These are phyloP conservation scores for Epicampocera succincta DNA, from an alignment of 2,888 invertebrate genomes.

Conservation along the genomic window DNA sequence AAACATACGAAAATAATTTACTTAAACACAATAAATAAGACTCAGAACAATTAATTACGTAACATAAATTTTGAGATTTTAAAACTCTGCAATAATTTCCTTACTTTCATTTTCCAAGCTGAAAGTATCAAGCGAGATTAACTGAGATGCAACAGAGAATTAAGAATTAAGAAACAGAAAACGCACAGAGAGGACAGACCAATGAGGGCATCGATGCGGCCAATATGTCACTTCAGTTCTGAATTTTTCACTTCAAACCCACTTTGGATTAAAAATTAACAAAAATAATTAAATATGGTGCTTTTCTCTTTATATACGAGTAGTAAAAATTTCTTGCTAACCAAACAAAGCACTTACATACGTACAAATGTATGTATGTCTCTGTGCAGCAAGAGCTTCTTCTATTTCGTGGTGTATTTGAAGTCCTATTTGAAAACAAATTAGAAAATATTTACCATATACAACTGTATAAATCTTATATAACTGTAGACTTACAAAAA, in stretches of 20 bases:
- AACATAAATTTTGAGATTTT: slow-evolving; percentile 32
- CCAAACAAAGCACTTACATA: slow-evolving; percentile 26
- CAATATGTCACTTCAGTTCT: slow-evolving; percentile 1
- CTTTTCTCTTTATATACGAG: slow-evolving; percentile 48
- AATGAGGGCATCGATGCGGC: not conserved
- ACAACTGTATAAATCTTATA: not conserved
- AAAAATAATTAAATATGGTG: slow-evolving; percentile 61
- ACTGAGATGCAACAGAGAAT: slow-evolving; percentile 8
- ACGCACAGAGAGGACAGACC: slow-evolving; percentile 40
- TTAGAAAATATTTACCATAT: slow-evolving; percentile 4
- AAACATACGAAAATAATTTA: slow-evolving; percentile 54
- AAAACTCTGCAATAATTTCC: slow-evolving; percentile 57
- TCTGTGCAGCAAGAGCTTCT: too few relatives aligned
- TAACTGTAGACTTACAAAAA: slow-evolving; percentile 3
- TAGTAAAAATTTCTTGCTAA: slow-evolving; percentile 11
- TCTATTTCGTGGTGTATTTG: slow-evolving; percentile 7
- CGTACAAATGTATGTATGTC: too few relatives aligned
- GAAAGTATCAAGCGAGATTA: slow-evolving; percentile 67
- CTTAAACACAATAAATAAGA: slow-evolving; percentile 32
- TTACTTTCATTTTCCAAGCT: slow-evolving; percentile 59
- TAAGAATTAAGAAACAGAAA: slow-evolving; percentile 5
- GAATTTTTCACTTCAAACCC: slow-evolving; percentile 11
- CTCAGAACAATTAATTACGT: slow-evolving; percentile 23
- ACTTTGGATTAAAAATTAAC: too few relatives aligned
- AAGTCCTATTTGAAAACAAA: slow-evolving; percentile 1